Evolutionary conservation across 2,797 vertebrate genomes (phyloP), one percentile per base, ranked within the genome.

Genomic region (Semaprochilodus insignis): DNA sequence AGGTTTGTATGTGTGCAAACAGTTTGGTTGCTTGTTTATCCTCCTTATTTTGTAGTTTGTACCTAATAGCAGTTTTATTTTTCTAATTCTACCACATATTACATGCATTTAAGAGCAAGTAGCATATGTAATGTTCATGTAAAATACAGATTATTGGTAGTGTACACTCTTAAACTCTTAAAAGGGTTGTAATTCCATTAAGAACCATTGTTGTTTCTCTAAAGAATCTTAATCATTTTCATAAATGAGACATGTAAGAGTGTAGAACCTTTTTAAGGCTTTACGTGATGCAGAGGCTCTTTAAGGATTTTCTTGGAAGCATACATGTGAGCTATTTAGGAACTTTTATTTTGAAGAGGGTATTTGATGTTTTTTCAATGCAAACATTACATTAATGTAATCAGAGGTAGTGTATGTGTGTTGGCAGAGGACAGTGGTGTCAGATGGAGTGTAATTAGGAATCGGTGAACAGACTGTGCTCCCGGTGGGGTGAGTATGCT

Each of bases 361-460:
- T 23, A 51, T 51, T 51, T 75, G 21, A 40, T 48, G 19, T 70
- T 74, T 44, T 72, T 27, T 31, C 62, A 81, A 77, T 77, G 23
- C 54, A 66, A 65, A 67, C 44, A 74, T 59, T 80, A 52, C 60
- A 77, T 77, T 74, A 65, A 75, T 84, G 23, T 81, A 72, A 71
- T 10, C 1, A 23, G 44, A 57, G 74, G 59, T 83, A 66, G 55
- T 84, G 72, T 82, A 25, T 82, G 74, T 80, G 59, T 80, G 60
- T 76, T 95, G 95, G 95, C 96, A 92, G 83, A 83, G 93, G 40
- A 91, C 92, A 48, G 90, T 92, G 92, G 94, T 92, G 95, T 96
- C 95, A 96, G 94, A 95, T 96, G 95, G 95, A 95, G 95, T 96
- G 93, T 96, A 95, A 96, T 96, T 96, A 96, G 95, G 94, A 94